A percentile compares a stretch with the other conserved stretches of the same genome.
Conservation (phyloP, 2,113 vertebrate genomes). For the Anguilla rostrata region DNA sequence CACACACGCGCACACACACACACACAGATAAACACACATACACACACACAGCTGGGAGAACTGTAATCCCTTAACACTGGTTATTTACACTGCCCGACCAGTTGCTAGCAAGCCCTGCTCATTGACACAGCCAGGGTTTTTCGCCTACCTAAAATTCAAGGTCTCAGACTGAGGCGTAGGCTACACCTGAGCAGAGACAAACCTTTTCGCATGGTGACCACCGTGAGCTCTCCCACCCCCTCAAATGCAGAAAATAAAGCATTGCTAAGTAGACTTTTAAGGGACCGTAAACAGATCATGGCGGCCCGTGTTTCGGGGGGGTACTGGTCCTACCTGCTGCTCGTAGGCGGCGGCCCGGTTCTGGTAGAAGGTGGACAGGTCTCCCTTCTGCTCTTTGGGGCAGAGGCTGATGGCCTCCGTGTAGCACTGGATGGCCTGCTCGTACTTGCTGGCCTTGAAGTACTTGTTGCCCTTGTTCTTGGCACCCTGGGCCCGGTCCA, state of each 20-base stretch:
- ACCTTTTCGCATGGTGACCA: too few species aligned
- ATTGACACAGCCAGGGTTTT: background rate
- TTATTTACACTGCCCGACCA: background rate
- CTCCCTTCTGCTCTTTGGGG: conserved; percentile 85
- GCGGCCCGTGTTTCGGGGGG: too few species aligned
- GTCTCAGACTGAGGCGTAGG: too few species aligned
- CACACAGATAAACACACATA: background rate
- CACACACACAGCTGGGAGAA: background rate
- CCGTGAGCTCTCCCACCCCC: too few species aligned
- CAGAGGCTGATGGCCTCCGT: conserved; percentile 93
- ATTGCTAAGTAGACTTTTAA: background rate
- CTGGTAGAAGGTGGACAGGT: conserved; percentile 97
- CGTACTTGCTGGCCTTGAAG: conserved; percentile 95
- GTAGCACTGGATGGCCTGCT: conserved; percentile 96
- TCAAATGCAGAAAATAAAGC: background rate
- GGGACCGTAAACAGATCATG: background rate
- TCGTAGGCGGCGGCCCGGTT: conserved; percentile 97
- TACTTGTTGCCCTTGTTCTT: conserved; percentile 99
- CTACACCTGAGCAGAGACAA: too few species aligned
- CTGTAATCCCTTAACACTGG: background rate
- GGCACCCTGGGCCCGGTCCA: conserved; percentile 90
- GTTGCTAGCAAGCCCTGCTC: background rate
- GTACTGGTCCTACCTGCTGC: conserved; percentile 79
- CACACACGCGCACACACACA: too few species aligned
- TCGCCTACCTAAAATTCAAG: too few species aligned